phyloP scores from a whole-genome alignment of 2,888 invertebrate genomes.

The Tetragonisca angustula region DNA sequence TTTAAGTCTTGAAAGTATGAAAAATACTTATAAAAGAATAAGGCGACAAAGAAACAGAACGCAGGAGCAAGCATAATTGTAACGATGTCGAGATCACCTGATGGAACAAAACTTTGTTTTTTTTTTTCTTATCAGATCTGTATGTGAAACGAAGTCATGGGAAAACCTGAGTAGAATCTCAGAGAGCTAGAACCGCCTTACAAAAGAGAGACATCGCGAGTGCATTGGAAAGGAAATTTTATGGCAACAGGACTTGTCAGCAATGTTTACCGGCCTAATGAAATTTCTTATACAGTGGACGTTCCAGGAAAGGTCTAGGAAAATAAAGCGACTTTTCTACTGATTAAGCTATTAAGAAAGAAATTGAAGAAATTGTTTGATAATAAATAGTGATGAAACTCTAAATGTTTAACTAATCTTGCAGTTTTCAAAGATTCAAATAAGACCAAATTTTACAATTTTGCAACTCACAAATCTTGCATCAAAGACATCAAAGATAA shows the following conservation, averaged over 20 bases:
- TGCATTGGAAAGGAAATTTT: constrained; percentile 34
- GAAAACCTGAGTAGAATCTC: constrained; percentile 32
- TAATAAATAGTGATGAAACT: no score
- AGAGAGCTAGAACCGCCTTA: neutral
- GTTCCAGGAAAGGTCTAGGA: constrained; percentile 5
- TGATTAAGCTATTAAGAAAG: neutral
- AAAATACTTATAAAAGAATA: neutral
- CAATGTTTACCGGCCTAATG: constrained; percentile 4
- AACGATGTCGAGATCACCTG: constrained; percentile 1
- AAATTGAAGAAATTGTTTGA: neutral
- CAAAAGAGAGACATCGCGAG: constrained; percentile 29
- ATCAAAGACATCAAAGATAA: neutral
- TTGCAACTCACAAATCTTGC: neutral
- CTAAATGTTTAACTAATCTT: no score
- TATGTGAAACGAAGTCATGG: constrained; percentile 36
- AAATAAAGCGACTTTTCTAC: constrained; percentile 4
- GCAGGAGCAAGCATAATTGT: neutral
- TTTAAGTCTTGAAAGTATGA: neutral
- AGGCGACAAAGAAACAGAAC: neutral
- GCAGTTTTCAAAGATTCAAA: no score
- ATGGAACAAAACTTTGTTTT: constrained; percentile 11
- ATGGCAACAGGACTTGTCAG: neutral
- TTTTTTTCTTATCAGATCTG: constrained; percentile 38
- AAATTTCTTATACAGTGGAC: neutral
- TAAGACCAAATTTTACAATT: neutral